These are phyloP conservation scores for Cathartes aura DNA, from an alignment of 2,113 vertebrate genomes.

Conservation along the genomic window DNA sequence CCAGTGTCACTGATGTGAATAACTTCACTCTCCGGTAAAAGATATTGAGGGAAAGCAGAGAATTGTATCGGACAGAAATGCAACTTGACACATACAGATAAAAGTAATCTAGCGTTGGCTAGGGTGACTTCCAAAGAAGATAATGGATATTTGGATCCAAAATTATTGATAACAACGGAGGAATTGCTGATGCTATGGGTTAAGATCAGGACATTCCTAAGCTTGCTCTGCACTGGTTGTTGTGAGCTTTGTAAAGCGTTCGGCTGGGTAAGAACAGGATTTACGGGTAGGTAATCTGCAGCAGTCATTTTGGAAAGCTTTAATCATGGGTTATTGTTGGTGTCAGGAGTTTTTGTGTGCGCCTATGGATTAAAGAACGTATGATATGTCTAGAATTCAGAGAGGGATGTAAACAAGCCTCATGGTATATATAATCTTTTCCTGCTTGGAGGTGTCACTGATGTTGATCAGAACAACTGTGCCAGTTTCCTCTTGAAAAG, in stretches of 20 bases:
- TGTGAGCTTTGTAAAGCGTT: background rate
- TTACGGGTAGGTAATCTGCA: conserved; percentile 1
- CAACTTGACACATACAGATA: background rate
- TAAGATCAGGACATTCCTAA: background rate
- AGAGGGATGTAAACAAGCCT: background rate
- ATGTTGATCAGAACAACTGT: background rate
- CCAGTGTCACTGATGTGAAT: background rate
- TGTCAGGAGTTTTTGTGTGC: conserved; percentile 9
- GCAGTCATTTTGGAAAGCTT: background rate
- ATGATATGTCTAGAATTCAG: background rate
- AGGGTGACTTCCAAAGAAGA: background rate
- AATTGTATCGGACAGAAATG: background rate
- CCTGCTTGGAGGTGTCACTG: background rate
- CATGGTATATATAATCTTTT: background rate
- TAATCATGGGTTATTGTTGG: background rate
- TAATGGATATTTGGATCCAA: background rate
- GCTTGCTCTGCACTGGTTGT: background rate
- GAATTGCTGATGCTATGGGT: background rate
- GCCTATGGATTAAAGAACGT: background rate
- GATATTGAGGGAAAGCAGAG: background rate
- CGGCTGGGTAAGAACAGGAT: background rate
- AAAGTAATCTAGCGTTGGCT: background rate
- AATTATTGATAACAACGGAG: background rate
- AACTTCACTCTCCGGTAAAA: background rate
- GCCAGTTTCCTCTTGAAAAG: background rate